phyloP scores from a whole-genome alignment of 2,113 vertebrate genomes.

The Corydoras sp. region DNA sequence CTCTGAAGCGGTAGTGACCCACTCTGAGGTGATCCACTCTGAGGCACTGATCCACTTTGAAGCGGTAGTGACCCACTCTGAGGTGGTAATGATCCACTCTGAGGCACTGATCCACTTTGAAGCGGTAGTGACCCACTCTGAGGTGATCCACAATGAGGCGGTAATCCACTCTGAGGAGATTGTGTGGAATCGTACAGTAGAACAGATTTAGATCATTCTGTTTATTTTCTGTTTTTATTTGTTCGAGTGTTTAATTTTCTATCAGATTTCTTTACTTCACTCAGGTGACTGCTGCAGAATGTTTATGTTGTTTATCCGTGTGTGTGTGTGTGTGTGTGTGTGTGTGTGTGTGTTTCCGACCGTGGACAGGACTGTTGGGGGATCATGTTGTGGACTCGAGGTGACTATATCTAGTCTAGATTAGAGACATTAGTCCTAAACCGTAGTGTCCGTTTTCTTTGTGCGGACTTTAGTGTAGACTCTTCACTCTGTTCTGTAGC shows the following conservation, averaged over 20 bases:
- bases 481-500: conserved; percentile 66
- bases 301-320: conserved; percentile 61
- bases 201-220: too few species aligned
- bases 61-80: too few species aligned
- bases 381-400: conserved; percentile 69
- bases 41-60: too few species aligned
- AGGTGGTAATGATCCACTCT: too few species aligned
- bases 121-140: too few species aligned
- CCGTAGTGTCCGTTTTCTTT: conserved; percentile 65
- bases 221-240: background rate
- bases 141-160: too few species aligned
- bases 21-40: too few species aligned
- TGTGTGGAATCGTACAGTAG: too few species aligned
- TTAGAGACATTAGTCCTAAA: conserved; percentile 72
- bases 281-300: conserved; percentile 46
- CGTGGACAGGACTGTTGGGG: conserved; percentile 73
- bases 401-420: conserved; percentile 75
- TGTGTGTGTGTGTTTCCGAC: conserved; percentile 66
- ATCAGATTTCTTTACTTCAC: conserved; percentile 22
- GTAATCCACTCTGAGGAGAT: too few species aligned
- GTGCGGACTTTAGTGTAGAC: conserved; percentile 48
- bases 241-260: background rate
- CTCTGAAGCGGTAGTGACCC: too few species aligned
- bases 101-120: too few species aligned
- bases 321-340: conserved; percentile 60